Base-by-base conservation (phyloP, 2,888 invertebrate genomes). In the Nymphalis polychloros region DNA sequence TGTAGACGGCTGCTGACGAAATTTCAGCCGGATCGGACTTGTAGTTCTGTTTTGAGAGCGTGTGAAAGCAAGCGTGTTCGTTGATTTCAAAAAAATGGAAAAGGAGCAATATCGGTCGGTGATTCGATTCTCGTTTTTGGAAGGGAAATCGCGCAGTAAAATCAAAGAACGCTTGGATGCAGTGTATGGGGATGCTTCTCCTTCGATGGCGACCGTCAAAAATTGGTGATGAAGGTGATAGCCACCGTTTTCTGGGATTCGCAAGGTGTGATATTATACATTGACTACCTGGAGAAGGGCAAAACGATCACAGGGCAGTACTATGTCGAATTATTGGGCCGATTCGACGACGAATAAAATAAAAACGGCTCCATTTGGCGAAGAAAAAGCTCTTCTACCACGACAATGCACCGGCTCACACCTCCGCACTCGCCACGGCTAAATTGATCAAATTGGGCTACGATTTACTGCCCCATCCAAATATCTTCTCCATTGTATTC, bases 341-440 rank as follows among this genome's bases (percentile, higher is more conserved):
- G 69, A 68, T 76, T 76, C 63, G 63, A 75, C 48, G 16, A 35
- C 57, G 71, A 76, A 65, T 72, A 74, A 59, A 3, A 69, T 27
- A 68, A 73, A 72, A 76, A 76, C 23, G 23, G 6, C 2, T 16
- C 16, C 48, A 48, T 48, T 48, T 48, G 48, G 48, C 16, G n/a
- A 77, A 76, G 69, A 76, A 75, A 72, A 78, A 77, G 64, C 72
- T 77, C 41, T 76, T 77, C 66, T 69, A 70, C 50, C 70, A 73
- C 55, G 70, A 64, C 60, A 72, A 63, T 61, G 68, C 64, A 74
- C 75, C 72, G 62, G 68, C 67, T 70, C 69, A 72, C 72, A 72
- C 72, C 59, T 72, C 68, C 57, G 64, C 67, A 52, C 50, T 71
- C 61, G 71, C 72, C 67, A 73, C 64, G 66, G 70, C 72, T 59